Evolutionary conservation across 2,888 invertebrate genomes (phyloP).

Genomic region (Orchestes rusci): DNA sequence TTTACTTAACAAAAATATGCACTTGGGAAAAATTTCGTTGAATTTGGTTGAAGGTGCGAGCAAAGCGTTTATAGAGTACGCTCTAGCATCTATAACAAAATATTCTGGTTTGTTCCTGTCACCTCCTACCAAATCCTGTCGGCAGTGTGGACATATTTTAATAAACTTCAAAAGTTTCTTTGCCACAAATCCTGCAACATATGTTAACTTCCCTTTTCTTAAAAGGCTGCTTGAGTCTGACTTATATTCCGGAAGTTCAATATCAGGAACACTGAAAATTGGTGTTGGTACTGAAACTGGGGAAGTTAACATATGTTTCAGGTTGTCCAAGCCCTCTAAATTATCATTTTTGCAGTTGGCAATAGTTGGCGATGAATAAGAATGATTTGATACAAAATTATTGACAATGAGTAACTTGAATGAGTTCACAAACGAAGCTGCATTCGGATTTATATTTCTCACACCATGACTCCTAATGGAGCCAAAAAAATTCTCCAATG

Average conservation of each 20-base stretch:
- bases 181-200: slow-evolving; percentile 6
- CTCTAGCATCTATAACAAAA: slow-evolving; percentile 3
- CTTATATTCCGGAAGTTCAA: slow-evolving; percentile 7
- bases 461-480: slow-evolving; percentile 4
- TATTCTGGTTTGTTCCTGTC: not conserved
- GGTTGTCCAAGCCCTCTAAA: not conserved
- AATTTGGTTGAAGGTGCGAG: slow-evolving; percentile 7
- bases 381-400: not conserved
- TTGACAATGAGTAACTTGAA: slow-evolving; percentile 4
- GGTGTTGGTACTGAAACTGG: not conserved
- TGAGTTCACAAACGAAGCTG: slow-evolving; percentile 1
- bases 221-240: not conserved
- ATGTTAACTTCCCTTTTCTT: slow-evolving; percentile 8
- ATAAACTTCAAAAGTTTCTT: slow-evolving; percentile 3
- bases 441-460: slow-evolving; percentile 8
- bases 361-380: too few relatives aligned
- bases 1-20: slow-evolving; percentile 2
- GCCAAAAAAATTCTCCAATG: slow-evolving; percentile 8
- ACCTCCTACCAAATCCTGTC: not conserved
- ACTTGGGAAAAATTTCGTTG: slow-evolving; percentile 5
- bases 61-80: slow-evolving; percentile 3
- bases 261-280: slow-evolving; percentile 1
- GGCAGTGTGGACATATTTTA: slow-evolving; percentile 4
- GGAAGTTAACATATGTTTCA: slow-evolving; percentile 1
- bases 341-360: slow-evolving; percentile 5